Conservation (phyloP, 2,888 invertebrate genomes). For the Chalcosyrphus nemorum region DNA sequence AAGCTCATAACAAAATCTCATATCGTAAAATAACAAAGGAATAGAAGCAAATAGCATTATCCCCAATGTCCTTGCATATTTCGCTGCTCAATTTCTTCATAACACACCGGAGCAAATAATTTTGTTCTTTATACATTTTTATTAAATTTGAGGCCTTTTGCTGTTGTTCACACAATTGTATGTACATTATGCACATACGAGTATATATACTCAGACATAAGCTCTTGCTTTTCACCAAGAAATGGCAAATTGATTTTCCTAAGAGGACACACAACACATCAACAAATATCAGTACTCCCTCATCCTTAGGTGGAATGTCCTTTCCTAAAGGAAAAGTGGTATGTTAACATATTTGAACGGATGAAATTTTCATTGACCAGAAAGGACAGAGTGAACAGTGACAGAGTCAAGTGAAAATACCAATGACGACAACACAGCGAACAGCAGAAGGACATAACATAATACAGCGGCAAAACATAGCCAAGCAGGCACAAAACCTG, state of each 20-base stretch:
- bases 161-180: slow-evolving; percentile 3
- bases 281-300: slow-evolving; percentile 18
- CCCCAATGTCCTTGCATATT: background rate
- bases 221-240: slow-evolving; percentile 11
- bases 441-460: slow-evolving; percentile 32
- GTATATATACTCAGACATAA: too few relatives aligned
- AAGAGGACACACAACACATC: slow-evolving; percentile 26
- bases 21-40: slow-evolving; percentile 24
- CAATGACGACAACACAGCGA: slow-evolving; percentile 19
- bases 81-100: background rate
- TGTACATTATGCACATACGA: slow-evolving; percentile 20
- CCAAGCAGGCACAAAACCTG: slow-evolving; percentile 44
- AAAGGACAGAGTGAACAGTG: slow-evolving; percentile 34
- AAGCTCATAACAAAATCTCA: slow-evolving; percentile 20
- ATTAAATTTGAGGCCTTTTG: slow-evolving; percentile 46
- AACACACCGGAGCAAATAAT: background rate
- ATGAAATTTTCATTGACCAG: slow-evolving; percentile 59
- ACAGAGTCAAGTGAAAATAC: slow-evolving; percentile 31
- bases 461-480: slow-evolving; percentile 45
- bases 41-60: background rate
- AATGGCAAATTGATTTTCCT: slow-evolving; percentile 56
- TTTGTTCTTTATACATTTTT: slow-evolving; percentile 22
- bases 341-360: slow-evolving; percentile 58
- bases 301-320: slow-evolving; percentile 15
- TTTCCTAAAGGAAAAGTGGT: slow-evolving; percentile 48